Base-by-base conservation (phyloP, 1,140 invertebrate genomes). In the Psix sp. region DNA sequence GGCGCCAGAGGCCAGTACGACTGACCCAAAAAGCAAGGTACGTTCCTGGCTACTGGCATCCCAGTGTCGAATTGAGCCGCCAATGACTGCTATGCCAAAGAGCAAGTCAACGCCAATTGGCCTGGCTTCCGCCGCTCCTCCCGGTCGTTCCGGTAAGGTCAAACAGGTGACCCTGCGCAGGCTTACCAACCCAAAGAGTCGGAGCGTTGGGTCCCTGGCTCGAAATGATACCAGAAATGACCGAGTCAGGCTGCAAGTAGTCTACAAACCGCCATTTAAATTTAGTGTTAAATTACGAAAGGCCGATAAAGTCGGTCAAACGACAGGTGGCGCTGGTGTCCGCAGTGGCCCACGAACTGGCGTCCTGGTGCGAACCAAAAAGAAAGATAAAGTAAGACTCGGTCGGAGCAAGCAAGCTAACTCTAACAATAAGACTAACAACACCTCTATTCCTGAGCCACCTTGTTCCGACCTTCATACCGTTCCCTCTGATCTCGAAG, bases 191-290 rank as follows among this genome's bases (percentile, higher is more conserved):
- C 65, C 80, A 0, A 84, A 82, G 26, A 77, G 77, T 11, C 70
- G 80, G 1, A 82, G 78, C 49, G 73, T 74, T 1, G 78, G 78
- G 0, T 78, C 79, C 0, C 21, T 81, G 11, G 54, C 74, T 0
- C 54, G 78, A 10, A 78, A 84, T 82, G 79, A 86, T 72, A 24
- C 77, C 0, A 74, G 86, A 11, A 89, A 90, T 43, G 90, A 93
- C 75, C 91, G 92, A 52, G 90, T 92, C 0, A 90, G 93, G 42
- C 82, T 95, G 6, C 94, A 95, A 81, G 93, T 95, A 1, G 92
- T 95, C 3, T 95, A 94, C 80, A 94, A 94, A 77, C 93, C 94
- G 18, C 94, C 94, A 0, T 95, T 95, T 80, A 93, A 93, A 72
- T 94, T 95, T 81, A 94, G 92, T 81, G 89, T 95, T 14, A 93